Conservation (phyloP, 2,797 vertebrate species). For the Cetoscarus ocellatus region DNA sequence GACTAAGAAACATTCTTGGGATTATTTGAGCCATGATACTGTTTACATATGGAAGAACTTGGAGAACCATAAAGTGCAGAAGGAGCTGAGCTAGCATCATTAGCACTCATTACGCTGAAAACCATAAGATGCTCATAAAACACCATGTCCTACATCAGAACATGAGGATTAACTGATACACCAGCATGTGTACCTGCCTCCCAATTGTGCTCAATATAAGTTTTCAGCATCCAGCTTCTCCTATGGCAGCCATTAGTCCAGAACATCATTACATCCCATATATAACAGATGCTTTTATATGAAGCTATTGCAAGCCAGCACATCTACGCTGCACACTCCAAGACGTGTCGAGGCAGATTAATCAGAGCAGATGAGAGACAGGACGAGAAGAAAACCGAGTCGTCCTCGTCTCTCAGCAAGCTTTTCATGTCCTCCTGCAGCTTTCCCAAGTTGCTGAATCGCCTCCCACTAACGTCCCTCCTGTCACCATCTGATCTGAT, state of each 20-base stretch:
- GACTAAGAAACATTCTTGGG: no score
- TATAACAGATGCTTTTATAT: constrained; percentile 2
- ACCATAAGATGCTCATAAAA: neutral
- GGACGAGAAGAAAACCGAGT: constrained; percentile 11
- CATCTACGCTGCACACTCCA: constrained; percentile 2
- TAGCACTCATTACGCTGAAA: neutral
- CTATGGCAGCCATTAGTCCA: neutral
- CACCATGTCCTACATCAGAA: neutral
- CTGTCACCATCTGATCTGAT: constrained; percentile 67
- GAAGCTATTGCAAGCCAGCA: constrained; percentile 19
- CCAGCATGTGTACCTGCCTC: neutral
- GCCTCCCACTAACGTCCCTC: constrained; percentile 45
- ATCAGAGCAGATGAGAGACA: constrained; percentile 2
- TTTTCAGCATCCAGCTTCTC: neutral
- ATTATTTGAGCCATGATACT: neutral
- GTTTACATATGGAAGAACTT: neutral
- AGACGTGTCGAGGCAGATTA: constrained; percentile 16
- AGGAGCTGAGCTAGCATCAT: neutral
- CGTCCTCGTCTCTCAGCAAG: constrained; percentile 40
- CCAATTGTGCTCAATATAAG: neutral
- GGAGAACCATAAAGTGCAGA: neutral
- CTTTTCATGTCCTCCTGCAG: constrained; percentile 59
- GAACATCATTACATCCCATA: neutral
- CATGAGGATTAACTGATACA: neutral
- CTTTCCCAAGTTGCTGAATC: constrained; percentile 59